Base-by-base conservation (phyloP, 2,113 vertebrate species). In the Pelodiscus sinensis region DNA sequence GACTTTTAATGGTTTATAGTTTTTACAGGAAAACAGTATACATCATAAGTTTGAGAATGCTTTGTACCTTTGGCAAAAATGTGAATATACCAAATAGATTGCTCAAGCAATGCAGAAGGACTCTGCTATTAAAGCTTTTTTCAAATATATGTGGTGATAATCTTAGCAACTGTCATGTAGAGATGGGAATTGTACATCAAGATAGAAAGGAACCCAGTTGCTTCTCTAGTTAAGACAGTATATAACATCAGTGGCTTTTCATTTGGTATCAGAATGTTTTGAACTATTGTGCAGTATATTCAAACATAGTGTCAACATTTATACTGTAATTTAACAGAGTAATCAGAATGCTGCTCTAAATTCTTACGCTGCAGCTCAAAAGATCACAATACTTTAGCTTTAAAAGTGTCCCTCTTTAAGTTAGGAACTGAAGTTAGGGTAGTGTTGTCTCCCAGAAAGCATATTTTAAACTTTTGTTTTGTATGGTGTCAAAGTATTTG, bases 171-270 rank as follows among this genome's bases (percentile, higher is more conserved):
- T 8, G 16, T 0, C 78, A 80, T 77, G 84, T 86, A 51, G 73
- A 80, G 35, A 77, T 44, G 0, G 44, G 38, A 24, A 14, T 54
- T 22, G 10, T 79, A 13, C 22, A 1, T 50, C 79, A 52, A 57
- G 38, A 56, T 35, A 1, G 0, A 52, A n/a, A 0, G 1, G 21
- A 31, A 54, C 90, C 11, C 22, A 31, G 24, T 24, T 81, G 81
- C 54, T 1, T 0, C 38, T 80, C 56, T 52, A 56, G 38, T n/a
- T 50, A 5, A 18, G 29, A n/a, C n/a, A 24, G 44, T 1, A 0
- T 57, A 8, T 13, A 27, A 50, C 22, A 55, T 79, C 68, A 89
- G 15, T 7, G 24, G 57, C 56, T 44, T n/a, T 85, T 22, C 3
- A 4, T 82, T 92, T 44, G 21, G 50, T 56, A 3, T 78, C 81